A percentile compares a stretch with the other conserved stretches of the same genome.
phyloP scores from a whole-genome alignment of 2,888 invertebrate species.

The Drosophila algonquin region DNA sequence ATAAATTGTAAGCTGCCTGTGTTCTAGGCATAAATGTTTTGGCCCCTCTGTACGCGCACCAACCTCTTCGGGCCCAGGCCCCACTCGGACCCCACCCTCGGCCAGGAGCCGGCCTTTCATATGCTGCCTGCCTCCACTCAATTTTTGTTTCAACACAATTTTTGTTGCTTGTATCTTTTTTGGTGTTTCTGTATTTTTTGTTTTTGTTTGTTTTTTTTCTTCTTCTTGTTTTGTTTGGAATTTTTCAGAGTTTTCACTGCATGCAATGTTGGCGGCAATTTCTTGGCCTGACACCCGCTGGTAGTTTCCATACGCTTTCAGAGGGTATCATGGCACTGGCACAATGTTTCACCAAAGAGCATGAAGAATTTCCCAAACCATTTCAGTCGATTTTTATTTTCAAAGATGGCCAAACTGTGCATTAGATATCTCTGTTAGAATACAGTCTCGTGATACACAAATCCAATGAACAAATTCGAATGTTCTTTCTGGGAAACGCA shows the following conservation, averaged over 20 bases:
- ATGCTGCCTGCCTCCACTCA: background rate
- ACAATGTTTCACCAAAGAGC: too few species aligned
- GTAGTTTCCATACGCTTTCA: conserved; percentile 8
- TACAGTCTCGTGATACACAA: too few species aligned
- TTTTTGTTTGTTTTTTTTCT: background rate
- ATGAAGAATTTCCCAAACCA: too few species aligned
- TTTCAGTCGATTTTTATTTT: too few species aligned
- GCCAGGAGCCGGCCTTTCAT: conserved; percentile 23
- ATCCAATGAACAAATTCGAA: too few species aligned
- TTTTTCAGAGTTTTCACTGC: conserved; percentile 52
- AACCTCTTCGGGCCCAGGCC: background rate
- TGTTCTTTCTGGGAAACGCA: too few species aligned
- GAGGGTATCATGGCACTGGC: background rate
- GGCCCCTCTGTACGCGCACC: background rate
- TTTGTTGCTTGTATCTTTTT: conserved; percentile 3
- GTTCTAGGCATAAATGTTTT: conserved; percentile 31
- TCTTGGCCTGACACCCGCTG: conserved; percentile 37
- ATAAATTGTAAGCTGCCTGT: conserved; percentile 44
- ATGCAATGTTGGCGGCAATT: conserved; percentile 41
- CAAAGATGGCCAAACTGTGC: too few species aligned
- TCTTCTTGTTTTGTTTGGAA: background rate
- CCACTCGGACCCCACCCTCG: conserved; percentile 21
- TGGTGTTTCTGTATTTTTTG: conserved; percentile 5
- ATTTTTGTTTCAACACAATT: conserved; percentile 36
- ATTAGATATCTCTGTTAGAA: too few species aligned